These are phyloP conservation scores for Neosalanx taihuensis DNA, from an alignment of 2,797 vertebrate species.

Conservation along the genomic window DNA sequence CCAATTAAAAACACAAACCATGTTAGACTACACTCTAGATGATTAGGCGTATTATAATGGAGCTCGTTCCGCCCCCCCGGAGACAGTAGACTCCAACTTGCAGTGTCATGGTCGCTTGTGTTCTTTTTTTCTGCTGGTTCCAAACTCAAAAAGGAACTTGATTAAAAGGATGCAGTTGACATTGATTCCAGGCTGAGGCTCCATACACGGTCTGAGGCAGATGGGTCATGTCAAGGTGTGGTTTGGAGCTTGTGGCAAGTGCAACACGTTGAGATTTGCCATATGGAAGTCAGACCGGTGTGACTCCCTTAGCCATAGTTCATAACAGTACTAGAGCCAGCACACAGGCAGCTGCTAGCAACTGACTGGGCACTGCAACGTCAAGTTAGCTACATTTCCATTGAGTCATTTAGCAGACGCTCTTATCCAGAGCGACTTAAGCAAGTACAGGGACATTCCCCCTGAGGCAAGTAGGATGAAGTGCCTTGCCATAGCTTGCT, in stretches of 20 bases:
- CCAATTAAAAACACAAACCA: slow-evolving; percentile 5
- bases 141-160: not conserved
- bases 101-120: not conserved
- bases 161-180: not conserved
- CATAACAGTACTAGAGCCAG: not conserved
- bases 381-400: too few relatives aligned
- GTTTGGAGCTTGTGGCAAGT: slow-evolving; percentile 1
- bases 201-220: not conserved
- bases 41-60: not conserved
- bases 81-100: not conserved
- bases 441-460: too few relatives aligned
- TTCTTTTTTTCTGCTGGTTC: not conserved
- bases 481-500: too few relatives aligned
- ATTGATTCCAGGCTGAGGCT: not conserved
- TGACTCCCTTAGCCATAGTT: slow-evolving; percentile 14
- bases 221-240: not conserved
- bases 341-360: too few relatives aligned
- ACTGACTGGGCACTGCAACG: not conserved
- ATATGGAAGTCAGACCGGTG: slow-evolving; percentile 1
- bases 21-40: not conserved
- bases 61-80: not conserved
- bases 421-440: too few relatives aligned
- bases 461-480: too few relatives aligned
- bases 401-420: too few relatives aligned
- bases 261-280: slow-evolving; percentile 3